Base-by-base conservation (phyloP, 2,797 vertebrate genomes). In the Betta splendens region DNA sequence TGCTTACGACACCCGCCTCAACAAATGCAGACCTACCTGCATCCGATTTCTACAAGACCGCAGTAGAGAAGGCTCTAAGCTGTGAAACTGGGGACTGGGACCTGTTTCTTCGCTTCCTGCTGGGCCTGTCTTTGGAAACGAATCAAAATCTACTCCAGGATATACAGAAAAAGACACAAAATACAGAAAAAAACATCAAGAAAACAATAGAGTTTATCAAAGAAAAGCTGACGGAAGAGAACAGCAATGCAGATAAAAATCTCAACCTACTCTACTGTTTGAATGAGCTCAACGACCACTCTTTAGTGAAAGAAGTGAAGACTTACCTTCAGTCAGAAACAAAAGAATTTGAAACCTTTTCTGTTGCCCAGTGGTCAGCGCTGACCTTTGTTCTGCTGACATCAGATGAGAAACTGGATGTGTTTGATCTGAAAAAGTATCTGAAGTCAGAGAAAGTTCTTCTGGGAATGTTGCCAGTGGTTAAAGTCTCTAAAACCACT, bases 351-450 rank as follows among this genome's bases (percentile, higher is more conserved):
- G 56, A 75, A 59, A 26, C 3, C 1, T 83, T 64, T 57, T 48
- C 73, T 7, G 0, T 25, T 7, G 56, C 66, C 7, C 29, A 76
- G 43, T 85, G 83, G 83, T 79, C 78, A 15, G 72, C 69, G 39
- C 56, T 85, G 45, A 75, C 51, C 1, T 85, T 62, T 72, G 72
- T 72, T 25, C 22, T 85, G 38, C 38, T 83, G 33, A 83, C 70
- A 0, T 83, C 76, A 48, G 35, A 80, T 0, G 17, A 69, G 10
- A 28, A 76, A 0, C 76, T 83, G 0, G 72, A 51, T 7, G 61
- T 65, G 16, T 85, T 85, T 74, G 78, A 81, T 67, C 52, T 85
- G 2, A 81, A 83, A 47, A 76, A 74, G 26, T 83, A 74, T 52
- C 11, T 20, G 20, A 78, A 68, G 2, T 83, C 78, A 49, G 78